Base-by-base conservation (phyloP, 1,140 invertebrate genomes). In the Aphaenogaster floridana region DNA sequence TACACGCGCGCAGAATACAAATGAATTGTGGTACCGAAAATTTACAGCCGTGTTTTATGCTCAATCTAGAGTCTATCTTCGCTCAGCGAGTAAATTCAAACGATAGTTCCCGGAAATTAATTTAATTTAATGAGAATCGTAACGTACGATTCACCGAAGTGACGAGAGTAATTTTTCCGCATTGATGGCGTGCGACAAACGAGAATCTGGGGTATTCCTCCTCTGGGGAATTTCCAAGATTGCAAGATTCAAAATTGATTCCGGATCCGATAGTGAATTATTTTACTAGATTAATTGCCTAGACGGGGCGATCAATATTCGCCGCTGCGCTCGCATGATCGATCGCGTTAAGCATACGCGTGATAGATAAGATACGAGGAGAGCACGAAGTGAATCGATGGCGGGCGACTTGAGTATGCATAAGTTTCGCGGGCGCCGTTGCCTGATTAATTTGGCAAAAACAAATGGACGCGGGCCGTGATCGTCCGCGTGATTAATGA, bases 401-500 rank as follows among this genome's bases (percentile, higher is more conserved):
- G 45, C 52, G 63, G 36, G 50, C 48, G 28, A 83, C 57, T 84
- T 61, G 69, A 50, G 80, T 76, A 76, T 84, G 80, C 80, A 84
- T 84, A 84, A 84, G 69, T 84, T 76, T 84, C 39, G 54, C 80
- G 42, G 45, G 54, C 69, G 54, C 48, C 48, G 42, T 80, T 54
- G 80, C 57, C 39, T 81, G 77, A 86, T 86, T 86, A 86, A 86
- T 81, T 86, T 80, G 64, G 50, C 64, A 80, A 69, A 80, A 86
- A 86, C 52, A 86, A 86, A 86, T 79, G 85, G 76, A 81, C 28
- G 63, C 64, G 48, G 48, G 63, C n/a, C 52, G 78, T 50, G 78
- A 81, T 61, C 36, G 64, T 86, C 45, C 64, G 85, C 64, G 52
- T 86, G 77, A 86, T 86, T 86, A 86, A 86, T 86, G 85, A 80